Base-by-base conservation (phyloP, 2,797 vertebrate genomes). In the Bradypus variegatus region DNA sequence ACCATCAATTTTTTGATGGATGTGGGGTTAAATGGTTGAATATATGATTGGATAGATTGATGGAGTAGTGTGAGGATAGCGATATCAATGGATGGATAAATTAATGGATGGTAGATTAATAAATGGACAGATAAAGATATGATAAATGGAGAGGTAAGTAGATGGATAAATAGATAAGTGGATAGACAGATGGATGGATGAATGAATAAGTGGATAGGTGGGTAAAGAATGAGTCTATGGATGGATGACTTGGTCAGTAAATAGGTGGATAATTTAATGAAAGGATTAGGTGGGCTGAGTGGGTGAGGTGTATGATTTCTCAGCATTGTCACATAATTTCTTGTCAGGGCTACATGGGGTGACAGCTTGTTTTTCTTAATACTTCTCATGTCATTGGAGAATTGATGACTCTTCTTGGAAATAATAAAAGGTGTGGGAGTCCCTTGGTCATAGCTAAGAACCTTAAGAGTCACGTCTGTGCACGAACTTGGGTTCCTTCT, bases 321-420 rank as follows among this genome's bases (percentile, higher is more conserved):
- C 19, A 93, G 23, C 55, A n/a, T 72, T n/a, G 60, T 55, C 45
- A 11, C 33, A 48, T 65, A 21, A 36, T 73, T 84, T 88, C n/a
- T 53, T 91, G 11, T 55, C 75, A 50, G 41, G 64, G 58, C 55
- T 50, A 41, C 38, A 0, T 31, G 77, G 67, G 48, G 13, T 41
- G 60, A n/a, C 65, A 77, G 16, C 82, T 94, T 86, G 15, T 84
- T 94, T 90, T 62, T 91, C 55, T 91, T 41, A 36, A 31, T 86
- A 64, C 15, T 33, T 73, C 65, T 69, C 33, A 4, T n/a, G n/a
- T 88, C 41, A 82, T 25, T 72, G 76, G 45, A 69, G 55, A 90
- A 36, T 86, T 77, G 50, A 78, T 72, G 41, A 69, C 55, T 76
- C 14, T 38, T 77, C 48, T 53, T 86, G 14, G 81, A 83, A 81